Percentiles rank a stretch among this genome's conserved stretches.
phyloP scores from a whole-genome alignment of 2,113 vertebrate genomes.

The Talpa occidentalis region DNA sequence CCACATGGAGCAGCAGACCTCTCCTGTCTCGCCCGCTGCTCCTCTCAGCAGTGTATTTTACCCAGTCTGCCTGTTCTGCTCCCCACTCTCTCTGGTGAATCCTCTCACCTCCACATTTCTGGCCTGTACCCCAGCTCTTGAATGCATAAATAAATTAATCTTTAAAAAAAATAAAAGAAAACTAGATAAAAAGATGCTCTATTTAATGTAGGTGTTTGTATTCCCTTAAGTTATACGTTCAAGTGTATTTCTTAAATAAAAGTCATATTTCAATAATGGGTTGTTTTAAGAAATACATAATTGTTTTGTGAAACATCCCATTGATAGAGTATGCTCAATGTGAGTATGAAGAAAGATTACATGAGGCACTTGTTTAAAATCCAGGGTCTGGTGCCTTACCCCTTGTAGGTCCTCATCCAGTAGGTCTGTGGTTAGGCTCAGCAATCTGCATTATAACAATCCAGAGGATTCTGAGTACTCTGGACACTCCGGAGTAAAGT shows the following conservation, averaged over 20 bases:
- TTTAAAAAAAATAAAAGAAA: too few species aligned
- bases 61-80: too few species aligned
- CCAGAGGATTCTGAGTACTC: neutral
- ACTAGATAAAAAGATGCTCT: neutral
- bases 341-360: neutral
- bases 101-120: too few species aligned
- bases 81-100: too few species aligned
- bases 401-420: neutral
- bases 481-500: neutral
- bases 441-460: neutral
- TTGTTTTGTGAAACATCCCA: neutral
- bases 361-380: neutral
- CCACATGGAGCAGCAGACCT: too few species aligned
- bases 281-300: neutral
- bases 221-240: constrained; percentile 25
- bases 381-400: neutral
- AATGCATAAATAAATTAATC: too few species aligned
- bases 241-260: neutral
- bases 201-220: neutral
- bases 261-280: neutral
- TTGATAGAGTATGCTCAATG: neutral
- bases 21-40: too few species aligned
- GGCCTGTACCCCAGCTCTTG: too few species aligned
- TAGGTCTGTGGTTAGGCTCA: neutral
- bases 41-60: too few species aligned